phyloP scores from a whole-genome alignment of 1,140 invertebrate species.

The Camponotus floridanus region DNA sequence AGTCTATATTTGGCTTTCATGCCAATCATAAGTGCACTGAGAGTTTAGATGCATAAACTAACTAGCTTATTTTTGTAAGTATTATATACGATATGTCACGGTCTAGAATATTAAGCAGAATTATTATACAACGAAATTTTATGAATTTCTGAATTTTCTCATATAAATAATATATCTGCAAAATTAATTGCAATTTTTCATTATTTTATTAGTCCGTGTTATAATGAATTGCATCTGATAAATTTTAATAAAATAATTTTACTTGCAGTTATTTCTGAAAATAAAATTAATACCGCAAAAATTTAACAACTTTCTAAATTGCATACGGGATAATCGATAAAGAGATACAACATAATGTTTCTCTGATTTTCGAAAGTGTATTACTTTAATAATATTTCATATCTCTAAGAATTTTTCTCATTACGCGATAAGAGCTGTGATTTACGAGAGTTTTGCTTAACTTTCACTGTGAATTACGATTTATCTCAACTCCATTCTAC shows the following conservation, averaged over 20 bases:
- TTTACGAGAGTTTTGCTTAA: constrained; percentile 48
- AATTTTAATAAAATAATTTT: neutral
- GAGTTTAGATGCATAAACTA: neutral
- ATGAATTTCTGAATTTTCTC: neutral
- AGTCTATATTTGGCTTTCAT: constrained; percentile 11
- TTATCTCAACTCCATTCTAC: constrained; percentile 46
- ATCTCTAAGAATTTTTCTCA: constrained; percentile 56
- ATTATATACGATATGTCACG: neutral
- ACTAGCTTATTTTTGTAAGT: neutral
- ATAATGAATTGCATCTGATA: neutral
- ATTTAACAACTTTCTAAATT: neutral
- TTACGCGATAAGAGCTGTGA: constrained; percentile 55
- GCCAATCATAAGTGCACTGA: constrained; percentile 7
- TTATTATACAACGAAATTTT: neutral
- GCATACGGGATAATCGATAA: constrained; percentile 22
- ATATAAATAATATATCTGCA: neutral
- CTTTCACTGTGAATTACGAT: constrained; percentile 56
- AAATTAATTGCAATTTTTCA: constrained; percentile 3
- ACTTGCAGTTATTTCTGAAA: too few relatives aligned
- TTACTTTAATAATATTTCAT: constrained; percentile 56
- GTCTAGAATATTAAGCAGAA: neutral
- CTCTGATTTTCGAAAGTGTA: neutral
- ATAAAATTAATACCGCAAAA: neutral
- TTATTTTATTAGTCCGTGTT: neutral
- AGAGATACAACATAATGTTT: constrained; percentile 13